A percentile compares a stretch with the other conserved stretches of the same genome.
These are phyloP conservation scores for Aplodontia rufa DNA, from an alignment of 2,113 vertebrate genomes.

Conservation along the genomic window DNA sequence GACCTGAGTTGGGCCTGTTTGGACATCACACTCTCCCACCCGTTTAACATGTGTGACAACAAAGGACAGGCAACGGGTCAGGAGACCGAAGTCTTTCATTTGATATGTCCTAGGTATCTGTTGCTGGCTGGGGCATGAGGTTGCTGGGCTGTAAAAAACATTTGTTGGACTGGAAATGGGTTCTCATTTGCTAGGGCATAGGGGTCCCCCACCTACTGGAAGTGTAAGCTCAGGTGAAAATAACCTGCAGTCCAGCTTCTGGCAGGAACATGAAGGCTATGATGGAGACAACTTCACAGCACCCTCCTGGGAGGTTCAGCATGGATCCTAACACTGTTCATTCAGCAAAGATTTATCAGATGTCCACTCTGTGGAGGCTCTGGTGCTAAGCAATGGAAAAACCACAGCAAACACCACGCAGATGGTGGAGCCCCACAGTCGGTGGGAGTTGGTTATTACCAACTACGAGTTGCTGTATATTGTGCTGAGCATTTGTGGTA, in stretches of 20 bases:
- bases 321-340: neutral
- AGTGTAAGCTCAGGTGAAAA: constrained; percentile 11
- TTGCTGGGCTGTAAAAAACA: constrained; percentile 1
- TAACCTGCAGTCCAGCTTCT: neutral
- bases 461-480: accelerated
- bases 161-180: neutral
- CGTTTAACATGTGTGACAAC: neutral
- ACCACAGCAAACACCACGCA: too few species aligned
- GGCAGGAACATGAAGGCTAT: neutral
- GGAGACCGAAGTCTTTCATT: neutral
- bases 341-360: neutral
- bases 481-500: neutral
- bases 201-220: neutral
- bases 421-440: accelerated
- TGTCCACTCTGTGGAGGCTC: neutral
- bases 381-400: neutral
- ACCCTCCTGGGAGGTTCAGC: neutral
- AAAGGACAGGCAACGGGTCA: neutral
- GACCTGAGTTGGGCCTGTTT: neutral
- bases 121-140: neutral
- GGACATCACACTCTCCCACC: neutral
- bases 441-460: neutral
- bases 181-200: neutral
- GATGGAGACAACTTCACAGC: neutral
- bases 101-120: neutral